phyloP scores from a whole-genome alignment of 2,888 invertebrate species.

The Dasypogon diadema region DNA sequence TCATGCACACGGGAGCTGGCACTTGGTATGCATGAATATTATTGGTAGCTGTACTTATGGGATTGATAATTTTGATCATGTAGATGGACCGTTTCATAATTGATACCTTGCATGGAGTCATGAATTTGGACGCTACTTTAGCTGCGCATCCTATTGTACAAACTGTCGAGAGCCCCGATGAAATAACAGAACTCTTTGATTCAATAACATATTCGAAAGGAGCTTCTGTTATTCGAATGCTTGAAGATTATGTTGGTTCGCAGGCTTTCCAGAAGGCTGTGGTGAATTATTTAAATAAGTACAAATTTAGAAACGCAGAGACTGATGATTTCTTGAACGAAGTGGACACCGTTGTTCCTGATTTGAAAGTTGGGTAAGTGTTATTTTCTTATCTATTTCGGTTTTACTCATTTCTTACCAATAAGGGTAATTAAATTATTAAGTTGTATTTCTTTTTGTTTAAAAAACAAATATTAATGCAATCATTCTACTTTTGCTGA shows the following conservation, averaged over 20 bases:
- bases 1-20: slow-evolving; percentile 81
- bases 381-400: not conserved
- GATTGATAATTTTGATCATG: slow-evolving; percentile 62
- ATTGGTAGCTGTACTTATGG: no score
- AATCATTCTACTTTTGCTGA: no score
- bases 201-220: slow-evolving; percentile 93
- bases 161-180: slow-evolving; percentile 84
- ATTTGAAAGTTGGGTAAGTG: slow-evolving; percentile 69
- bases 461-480: no score
- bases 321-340: slow-evolving; percentile 80
- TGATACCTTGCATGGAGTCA: slow-evolving; percentile 78
- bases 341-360: slow-evolving; percentile 71
- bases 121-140: slow-evolving; percentile 80
- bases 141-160: slow-evolving; percentile 93
- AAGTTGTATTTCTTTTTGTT: no score
- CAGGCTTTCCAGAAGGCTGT: slow-evolving; percentile 80
- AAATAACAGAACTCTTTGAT: slow-evolving; percentile 94
- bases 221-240: slow-evolving; percentile 88
- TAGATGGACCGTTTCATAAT: slow-evolving; percentile 83
- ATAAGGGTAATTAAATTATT: no score
- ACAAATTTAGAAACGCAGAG: slow-evolving; percentile 80
- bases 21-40: slow-evolving; percentile 72
- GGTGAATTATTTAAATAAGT: slow-evolving; percentile 78
- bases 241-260: slow-evolving; percentile 80
- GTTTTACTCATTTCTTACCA: no score